phyloP scores from a whole-genome alignment of 2,113 vertebrate genomes.

The Cyanoramphus novaezelandiae region DNA sequence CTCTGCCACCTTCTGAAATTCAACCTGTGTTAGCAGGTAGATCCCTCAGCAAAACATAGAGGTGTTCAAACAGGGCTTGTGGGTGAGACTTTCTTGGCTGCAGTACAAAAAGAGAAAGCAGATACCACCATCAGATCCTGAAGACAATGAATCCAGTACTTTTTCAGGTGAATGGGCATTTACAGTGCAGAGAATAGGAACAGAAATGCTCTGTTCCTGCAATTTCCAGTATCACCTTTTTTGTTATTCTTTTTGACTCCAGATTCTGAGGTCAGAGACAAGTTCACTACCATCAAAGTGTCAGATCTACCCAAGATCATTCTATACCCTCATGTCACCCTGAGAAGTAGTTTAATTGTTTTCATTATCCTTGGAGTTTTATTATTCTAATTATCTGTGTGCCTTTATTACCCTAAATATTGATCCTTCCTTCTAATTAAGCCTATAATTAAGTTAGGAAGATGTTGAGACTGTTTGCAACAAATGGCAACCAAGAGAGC shows the following conservation, averaged over 20 bases:
- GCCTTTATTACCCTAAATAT: slow-evolving; percentile 20
- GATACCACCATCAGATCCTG: background rate
- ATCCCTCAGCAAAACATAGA: background rate
- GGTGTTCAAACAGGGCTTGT: background rate
- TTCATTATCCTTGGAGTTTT: slow-evolving; percentile 20
- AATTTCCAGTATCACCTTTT: background rate
- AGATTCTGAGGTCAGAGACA: background rate
- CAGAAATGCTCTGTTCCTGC: background rate
- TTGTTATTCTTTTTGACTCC: background rate
- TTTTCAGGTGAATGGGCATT: background rate
- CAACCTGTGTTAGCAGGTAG: background rate
- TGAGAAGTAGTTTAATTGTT: background rate
- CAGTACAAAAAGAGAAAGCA: background rate
- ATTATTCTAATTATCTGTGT: slow-evolving; percentile 17
- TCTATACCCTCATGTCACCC: background rate
- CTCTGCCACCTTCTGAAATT: background rate
- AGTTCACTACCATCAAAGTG: background rate
- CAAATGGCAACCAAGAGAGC: background rate
- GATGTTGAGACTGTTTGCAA: background rate
- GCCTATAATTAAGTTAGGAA: slow-evolving; percentile 10
- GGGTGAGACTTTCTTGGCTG: background rate
- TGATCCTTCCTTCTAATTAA: slow-evolving; percentile 46
- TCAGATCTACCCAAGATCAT: background rate
- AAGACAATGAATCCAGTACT: background rate
- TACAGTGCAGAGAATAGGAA: background rate